These are phyloP conservation scores for Podarcis cretensis DNA, from an alignment of 2,113 vertebrate species.

Conservation along the genomic window DNA sequence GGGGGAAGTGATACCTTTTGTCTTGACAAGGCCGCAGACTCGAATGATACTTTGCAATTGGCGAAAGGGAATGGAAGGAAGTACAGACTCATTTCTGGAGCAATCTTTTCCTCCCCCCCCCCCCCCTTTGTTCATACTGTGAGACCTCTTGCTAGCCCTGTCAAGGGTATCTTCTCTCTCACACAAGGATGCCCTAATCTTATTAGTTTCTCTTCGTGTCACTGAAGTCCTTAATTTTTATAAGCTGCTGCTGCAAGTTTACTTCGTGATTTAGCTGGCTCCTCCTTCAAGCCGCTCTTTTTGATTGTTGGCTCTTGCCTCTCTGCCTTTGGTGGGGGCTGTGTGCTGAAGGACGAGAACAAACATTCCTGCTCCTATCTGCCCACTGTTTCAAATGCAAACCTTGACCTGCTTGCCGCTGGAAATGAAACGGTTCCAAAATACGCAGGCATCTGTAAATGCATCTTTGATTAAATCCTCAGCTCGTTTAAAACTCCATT, in stretches of 20 bases:
- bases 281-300: background rate
- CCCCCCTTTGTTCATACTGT: background rate
- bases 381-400: constrained; percentile 39
- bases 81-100: background rate
- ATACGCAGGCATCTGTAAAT: constrained; percentile 40
- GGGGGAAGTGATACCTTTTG: background rate
- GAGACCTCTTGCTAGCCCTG: constrained; percentile 38
- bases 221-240: constrained; percentile 52
- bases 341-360: constrained; percentile 15
- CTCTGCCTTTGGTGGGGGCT: constrained; percentile 14
- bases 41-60: constrained; percentile 17
- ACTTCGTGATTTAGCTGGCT: background rate
- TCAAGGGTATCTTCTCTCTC: constrained; percentile 30
- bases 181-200: constrained; percentile 40
- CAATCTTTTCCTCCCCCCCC: background rate
- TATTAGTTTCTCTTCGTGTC: constrained; percentile 58
- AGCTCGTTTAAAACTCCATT: constrained; percentile 40
- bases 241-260: constrained; percentile 43
- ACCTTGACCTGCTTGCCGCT: constrained; percentile 30
- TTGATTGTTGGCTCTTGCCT: constrained; percentile 16
- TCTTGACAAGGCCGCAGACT: background rate
- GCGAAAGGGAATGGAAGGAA: background rate
- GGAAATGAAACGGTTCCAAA: constrained; percentile 50
- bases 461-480: constrained; percentile 17
- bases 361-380: constrained; percentile 48